Percentiles rank a stretch among this genome's conserved stretches.
Conservation (phyloP, 2,888 invertebrate species). For the Stenoptilia bipunctidactyla region DNA sequence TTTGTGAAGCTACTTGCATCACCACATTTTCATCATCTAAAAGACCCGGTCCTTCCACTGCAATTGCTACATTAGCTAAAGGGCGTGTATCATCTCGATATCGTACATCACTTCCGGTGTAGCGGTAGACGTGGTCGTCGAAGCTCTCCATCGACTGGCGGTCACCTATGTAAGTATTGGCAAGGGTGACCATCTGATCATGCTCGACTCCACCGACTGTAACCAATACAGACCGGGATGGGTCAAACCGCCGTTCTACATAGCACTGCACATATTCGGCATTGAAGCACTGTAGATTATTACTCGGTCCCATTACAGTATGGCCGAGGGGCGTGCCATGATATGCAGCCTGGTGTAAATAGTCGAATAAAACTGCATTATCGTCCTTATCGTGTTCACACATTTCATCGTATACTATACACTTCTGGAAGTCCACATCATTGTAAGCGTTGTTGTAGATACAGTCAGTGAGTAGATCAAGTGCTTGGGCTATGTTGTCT, state of each 20-base stretch:
- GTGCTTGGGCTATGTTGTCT: conserved; percentile 86
- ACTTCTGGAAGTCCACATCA: conserved; percentile 43
- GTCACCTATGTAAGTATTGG: conserved; percentile 77
- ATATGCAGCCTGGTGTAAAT: conserved; percentile 51
- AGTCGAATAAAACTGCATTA: conserved; percentile 38
- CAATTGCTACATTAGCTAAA: conserved; percentile 89
- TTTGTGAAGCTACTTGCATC: conserved; percentile 92
- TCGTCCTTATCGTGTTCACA: conserved; percentile 34
- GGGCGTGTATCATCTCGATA: conserved; percentile 92
- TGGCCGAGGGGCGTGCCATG: conserved; percentile 52
- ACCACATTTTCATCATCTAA: conserved; percentile 90
- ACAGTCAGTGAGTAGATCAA: conserved; percentile 95
- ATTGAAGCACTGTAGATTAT: conserved; percentile 59
- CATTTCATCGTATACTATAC: conserved; percentile 41
- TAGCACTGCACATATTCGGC: not conserved
- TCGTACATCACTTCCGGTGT: conserved; percentile 89
- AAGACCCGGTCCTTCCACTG: conserved; percentile 94
- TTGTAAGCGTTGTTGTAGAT: conserved; percentile 81
- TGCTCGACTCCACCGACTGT: conserved; percentile 94
- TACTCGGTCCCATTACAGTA: conserved; percentile 73
- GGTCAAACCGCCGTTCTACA: not conserved
- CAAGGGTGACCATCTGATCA: conserved; percentile 81
- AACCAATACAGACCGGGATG: conserved; percentile 72
- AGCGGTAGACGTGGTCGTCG: conserved; percentile 72
- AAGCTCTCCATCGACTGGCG: conserved; percentile 71